Base-by-base conservation (phyloP, 92 coral and sea anemone genomes). In the Zoanthus sansibaricus region DNA sequence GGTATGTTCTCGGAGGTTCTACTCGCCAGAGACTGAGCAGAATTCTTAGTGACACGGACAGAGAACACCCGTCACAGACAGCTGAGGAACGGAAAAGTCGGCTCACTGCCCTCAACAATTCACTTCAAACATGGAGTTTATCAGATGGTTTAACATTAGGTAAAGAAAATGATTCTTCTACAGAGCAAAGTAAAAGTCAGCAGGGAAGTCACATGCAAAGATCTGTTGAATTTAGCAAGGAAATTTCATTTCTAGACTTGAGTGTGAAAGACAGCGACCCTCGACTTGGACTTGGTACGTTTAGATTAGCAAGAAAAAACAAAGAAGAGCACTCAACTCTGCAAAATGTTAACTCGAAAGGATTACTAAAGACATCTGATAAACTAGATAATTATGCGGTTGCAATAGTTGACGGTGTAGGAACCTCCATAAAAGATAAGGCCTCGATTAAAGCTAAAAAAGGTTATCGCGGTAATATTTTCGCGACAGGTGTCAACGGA, bases 1-100 rank as follows among this genome's bases (percentile, higher is more conserved):
- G 47, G 14, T 64, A 45, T 20, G 73, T 54, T 9, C 25, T 67
- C 10, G 62, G 47, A 3, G 20, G 37, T 13, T 66, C 75, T 71
- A 71, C 89, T n/a, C 87, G 89, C 33, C 72, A 72, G 49, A 45
- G 97, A 51, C 82, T 89, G 8, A 94, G 95, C 83, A 86, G 93
- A 8, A 84, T 94, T 85, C 75, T 94, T 21, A 92, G 97, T 86
- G 94, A 94, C 31, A 92, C 95, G 0, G 98, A 94, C 6, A 82
- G 83, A 68, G 93, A 90, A 11, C 37, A 83, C 20, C 89, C 96
- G 5, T 87, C 93, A 12, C 88, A 83, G 21, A 17, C 78, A 13
- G 86, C 55, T 8, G 98, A 93, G 5, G 82, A 66, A 9, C 90
- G 78, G 45, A 89, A 89, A 77, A 95, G 86, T 70, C 91, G 96